These are phyloP conservation scores for Gnatocerus cornutus DNA, from an alignment of 2,888 invertebrate genomes.

Conservation along the genomic window DNA sequence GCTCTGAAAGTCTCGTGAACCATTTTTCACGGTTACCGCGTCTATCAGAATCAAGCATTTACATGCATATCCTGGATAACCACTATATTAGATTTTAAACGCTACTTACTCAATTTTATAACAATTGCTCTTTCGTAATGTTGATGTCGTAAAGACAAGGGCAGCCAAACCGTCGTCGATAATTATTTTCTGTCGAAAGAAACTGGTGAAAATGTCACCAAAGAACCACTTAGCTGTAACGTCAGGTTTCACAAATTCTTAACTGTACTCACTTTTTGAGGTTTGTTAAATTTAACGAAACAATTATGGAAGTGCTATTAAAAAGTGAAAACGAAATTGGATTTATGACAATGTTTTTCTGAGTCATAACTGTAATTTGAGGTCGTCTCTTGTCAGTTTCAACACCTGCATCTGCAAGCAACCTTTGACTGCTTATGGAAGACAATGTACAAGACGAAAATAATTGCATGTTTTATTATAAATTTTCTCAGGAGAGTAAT, in stretches of 20 bases:
- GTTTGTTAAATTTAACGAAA: conserved; percentile 23
- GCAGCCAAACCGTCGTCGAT: not conserved
- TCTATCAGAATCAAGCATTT: conserved; percentile 6
- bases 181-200: not conserved
- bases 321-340: conserved; percentile 27
- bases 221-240: conserved; percentile 20
- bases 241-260: conserved; percentile 25
- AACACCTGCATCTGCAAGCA: conserved; percentile 21
- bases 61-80: not conserved
- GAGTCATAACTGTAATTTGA: conserved; percentile 27
- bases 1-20: conserved; percentile 43
- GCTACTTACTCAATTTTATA: conserved; percentile 2
- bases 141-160: not conserved
- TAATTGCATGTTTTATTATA: conserved; percentile 13
- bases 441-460: conserved; percentile 21
- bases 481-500: conserved; percentile 9
- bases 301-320: conserved; percentile 26
- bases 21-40: conserved; percentile 43
- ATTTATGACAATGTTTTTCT: conserved; percentile 23
- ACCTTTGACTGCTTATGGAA: conserved; percentile 24
- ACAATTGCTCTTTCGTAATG: not conserved
- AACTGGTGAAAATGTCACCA: conserved; percentile 17
- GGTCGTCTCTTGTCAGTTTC: conserved; percentile 29
- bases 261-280: conserved; percentile 7
- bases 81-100: not conserved